These are phyloP conservation scores for human DNA, from an alignment of 2,113 vertebrate species.

Conservation along the genomic window DNA sequence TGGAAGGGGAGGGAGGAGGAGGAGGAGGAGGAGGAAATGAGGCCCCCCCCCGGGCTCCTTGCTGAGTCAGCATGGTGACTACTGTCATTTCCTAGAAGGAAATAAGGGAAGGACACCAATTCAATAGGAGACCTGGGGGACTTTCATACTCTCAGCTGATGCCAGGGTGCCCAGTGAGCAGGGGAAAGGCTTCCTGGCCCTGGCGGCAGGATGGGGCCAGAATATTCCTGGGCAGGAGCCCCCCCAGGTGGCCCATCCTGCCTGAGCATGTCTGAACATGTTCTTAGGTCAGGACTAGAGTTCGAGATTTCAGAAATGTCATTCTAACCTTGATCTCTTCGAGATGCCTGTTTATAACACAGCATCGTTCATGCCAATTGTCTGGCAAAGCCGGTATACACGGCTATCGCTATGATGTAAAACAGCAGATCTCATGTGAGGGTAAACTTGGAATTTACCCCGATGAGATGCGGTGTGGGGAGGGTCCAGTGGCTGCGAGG, in stretches of 20 bases:
- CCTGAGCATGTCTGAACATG: background rate
- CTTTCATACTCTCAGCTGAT: background rate
- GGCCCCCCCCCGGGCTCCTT: background rate
- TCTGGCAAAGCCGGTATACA: background rate
- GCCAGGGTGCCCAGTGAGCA: background rate
- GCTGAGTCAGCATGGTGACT: background rate
- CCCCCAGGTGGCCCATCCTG: accelerated
- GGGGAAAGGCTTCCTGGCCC: background rate
- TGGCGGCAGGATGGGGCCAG: background rate
- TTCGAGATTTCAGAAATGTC: background rate
- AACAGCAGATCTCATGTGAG: background rate
- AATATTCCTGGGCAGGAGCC: background rate
- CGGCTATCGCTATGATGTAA: no score
- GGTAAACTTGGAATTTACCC: background rate
- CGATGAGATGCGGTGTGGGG: background rate
- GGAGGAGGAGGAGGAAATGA: background rate
- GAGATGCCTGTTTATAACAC: background rate
- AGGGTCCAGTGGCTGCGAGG: background rate
- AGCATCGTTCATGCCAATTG: accelerated
- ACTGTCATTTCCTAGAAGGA: background rate
- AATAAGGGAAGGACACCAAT: background rate
- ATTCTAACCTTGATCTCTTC: background rate
- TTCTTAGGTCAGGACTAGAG: background rate
- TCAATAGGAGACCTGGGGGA: accelerated
- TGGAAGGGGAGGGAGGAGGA: background rate